Percentiles rank a stretch among this genome's conserved stretches.
Conservation (phyloP, 2,888 invertebrate species). For the Acleris sparsana region DNA sequence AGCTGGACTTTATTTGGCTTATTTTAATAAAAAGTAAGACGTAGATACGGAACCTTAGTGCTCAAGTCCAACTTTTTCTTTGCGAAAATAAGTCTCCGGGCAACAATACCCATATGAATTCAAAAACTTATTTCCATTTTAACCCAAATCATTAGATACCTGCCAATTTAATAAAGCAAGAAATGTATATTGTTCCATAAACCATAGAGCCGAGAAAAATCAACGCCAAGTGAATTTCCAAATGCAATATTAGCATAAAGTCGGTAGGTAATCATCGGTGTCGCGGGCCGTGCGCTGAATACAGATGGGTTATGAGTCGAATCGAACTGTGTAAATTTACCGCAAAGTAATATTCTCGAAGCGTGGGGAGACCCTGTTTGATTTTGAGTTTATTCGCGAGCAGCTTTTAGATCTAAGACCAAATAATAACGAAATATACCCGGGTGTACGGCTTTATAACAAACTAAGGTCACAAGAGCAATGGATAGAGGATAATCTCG, state of each 20-base stretch:
- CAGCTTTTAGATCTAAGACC: neutral
- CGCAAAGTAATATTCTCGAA: constrained; percentile 31
- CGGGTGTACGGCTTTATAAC: no score
- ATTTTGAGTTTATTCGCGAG: constrained; percentile 9
- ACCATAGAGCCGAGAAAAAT: constrained; percentile 55
- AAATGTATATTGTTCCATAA: constrained; percentile 10
- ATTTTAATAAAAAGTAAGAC: no score
- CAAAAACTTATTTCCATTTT: no score
- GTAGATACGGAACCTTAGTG: no score
- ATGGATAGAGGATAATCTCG: no score
- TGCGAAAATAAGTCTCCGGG: no score
- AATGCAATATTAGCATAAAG: constrained; percentile 72
- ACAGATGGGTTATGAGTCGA: constrained; percentile 49
- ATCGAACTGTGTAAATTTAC: constrained; percentile 36
- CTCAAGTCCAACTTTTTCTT: no score
- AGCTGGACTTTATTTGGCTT: no score
- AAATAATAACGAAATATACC: no score
- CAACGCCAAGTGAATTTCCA: constrained; percentile 71
- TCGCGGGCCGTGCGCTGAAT: constrained; percentile 61
- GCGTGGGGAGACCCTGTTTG: constrained; percentile 20
- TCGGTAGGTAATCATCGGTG: constrained; percentile 71
- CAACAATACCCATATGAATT: no score
- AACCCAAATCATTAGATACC: no score
- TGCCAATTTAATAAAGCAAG: neutral
- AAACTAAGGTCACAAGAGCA: no score